Evolutionary conservation across 1,140 invertebrate species (phyloP), one percentile per base, ranked within the genome.

Genomic region (Leguminivora glycinivorella): DNA sequence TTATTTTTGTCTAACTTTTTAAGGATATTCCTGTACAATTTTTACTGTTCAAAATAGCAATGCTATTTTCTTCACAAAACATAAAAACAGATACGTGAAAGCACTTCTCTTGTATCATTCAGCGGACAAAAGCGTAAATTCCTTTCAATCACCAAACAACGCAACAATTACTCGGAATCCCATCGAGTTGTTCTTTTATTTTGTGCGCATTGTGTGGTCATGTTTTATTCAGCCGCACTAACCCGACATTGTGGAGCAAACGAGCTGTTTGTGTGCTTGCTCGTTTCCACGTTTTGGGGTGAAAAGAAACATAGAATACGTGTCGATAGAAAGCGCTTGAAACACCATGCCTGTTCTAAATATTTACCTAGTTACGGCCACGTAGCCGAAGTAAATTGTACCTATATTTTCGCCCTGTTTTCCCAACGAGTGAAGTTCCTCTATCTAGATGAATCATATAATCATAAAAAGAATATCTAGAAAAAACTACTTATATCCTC

Each of bases 191-290:
- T 63, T 63, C 58, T 63, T 63, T 63, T 63, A 63, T 63, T 52
- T 63, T 26, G 17, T n/a, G 26, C 4, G n/a, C 26, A 63, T 63
- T 63, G 58, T 63, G 58, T 9, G 26, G 58, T 63, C 58, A 63
- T 63, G 58, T 63, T 63, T 63, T 63, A 63, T 63, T 63, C 58
- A 63, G 58, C 58, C 58, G n/a, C 58, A 63, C 58, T 63, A 63
- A 63, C 58, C 58, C 26, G 1, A 26, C 58, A 31, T 63, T 63
- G 58, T 63, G 29, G n/a, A 31, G 3, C 26, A 63, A 63, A 63
- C 58, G 58, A 63, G 26, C 26, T 63, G 58, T 63, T 63, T 63
- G 58, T 63, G 29, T 10, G 26, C 29, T 29, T 63, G 58, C 58
- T 26, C 19, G 47, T 52, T 52, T 52, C 56, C 56, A 29, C 22